phyloP scores from a whole-genome alignment of 2,113 vertebrate species.

The Ginglymostoma cirratum region DNA sequence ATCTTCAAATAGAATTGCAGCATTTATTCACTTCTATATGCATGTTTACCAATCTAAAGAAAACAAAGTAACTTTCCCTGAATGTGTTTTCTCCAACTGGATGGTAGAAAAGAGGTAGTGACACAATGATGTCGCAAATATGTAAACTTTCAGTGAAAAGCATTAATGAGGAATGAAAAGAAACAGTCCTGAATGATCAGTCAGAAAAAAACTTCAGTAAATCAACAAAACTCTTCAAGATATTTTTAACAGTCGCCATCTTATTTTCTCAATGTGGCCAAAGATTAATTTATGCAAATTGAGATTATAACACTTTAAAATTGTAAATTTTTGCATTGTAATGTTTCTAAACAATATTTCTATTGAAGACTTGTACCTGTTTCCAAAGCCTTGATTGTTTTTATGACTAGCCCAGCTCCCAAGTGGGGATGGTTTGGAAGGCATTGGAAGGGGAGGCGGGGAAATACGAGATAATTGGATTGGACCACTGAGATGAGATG shows the following conservation, averaged over 20 bases:
- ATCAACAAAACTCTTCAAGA: neutral
- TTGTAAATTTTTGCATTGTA: neutral
- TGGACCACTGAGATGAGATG: neutral
- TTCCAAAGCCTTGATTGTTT: neutral
- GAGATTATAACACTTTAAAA: neutral
- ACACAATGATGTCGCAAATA: neutral
- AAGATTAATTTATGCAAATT: neutral
- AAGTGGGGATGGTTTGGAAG: neutral
- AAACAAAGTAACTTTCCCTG: neutral
- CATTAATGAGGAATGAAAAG: neutral
- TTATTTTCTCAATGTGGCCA: neutral
- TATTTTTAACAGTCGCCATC: neutral
- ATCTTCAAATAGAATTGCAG: neutral
- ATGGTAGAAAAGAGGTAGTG: neutral
- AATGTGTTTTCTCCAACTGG: neutral
- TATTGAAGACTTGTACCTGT: neutral
- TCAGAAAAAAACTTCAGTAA: neutral
- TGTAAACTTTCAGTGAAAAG: neutral
- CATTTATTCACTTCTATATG: neutral
- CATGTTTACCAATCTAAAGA: neutral
- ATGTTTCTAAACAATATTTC: neutral
- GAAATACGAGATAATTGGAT: neutral
- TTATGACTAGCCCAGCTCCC: neutral
- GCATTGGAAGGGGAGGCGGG: too few species aligned
- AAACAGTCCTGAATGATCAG: neutral